Evolutionary conservation across 2,888 invertebrate genomes (phyloP).

Genomic region (Cheilosia grossa): DNA sequence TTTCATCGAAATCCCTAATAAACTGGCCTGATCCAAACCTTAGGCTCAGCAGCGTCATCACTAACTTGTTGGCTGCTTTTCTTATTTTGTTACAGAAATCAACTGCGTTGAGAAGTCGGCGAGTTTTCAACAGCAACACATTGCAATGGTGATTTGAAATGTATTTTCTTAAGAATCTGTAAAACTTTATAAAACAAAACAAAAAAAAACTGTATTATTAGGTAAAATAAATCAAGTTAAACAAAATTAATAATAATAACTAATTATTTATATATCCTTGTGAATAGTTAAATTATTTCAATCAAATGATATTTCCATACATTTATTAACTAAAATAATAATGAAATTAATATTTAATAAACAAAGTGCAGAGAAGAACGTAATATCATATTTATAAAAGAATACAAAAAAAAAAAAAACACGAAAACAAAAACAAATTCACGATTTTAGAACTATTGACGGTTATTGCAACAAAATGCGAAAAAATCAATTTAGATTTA

Average conservation of each 20-base stretch:
- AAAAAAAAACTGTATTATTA: slow-evolving; percentile 68
- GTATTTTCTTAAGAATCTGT: slow-evolving; percentile 65
- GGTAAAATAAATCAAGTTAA: slow-evolving; percentile 50
- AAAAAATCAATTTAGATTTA: slow-evolving; percentile 50
- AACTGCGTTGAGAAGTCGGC: slow-evolving; percentile 79
- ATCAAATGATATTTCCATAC: slow-evolving; percentile 71
- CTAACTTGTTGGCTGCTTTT: slow-evolving; percentile 9
- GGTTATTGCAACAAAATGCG: slow-evolving; percentile 50
- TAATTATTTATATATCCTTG: slow-evolving; percentile 73
- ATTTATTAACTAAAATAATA: slow-evolving; percentile 57
- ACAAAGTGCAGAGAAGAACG: slow-evolving; percentile 57
- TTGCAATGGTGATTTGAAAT: slow-evolving; percentile 72
- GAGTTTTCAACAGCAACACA: slow-evolving; percentile 46
- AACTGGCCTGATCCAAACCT: slow-evolving; percentile 2
- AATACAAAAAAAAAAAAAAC: not conserved
- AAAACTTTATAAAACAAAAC: slow-evolving; percentile 33
- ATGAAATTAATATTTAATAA: slow-evolving; percentile 55
- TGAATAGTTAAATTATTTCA: slow-evolving; percentile 75
- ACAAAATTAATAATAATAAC: slow-evolving; percentile 49
- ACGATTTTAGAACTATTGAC: slow-evolving; percentile 58
- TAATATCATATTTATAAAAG: slow-evolving; percentile 71
- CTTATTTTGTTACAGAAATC: slow-evolving; percentile 78
- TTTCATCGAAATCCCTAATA: slow-evolving; percentile 1
- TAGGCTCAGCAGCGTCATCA: not conserved
- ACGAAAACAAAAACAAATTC: slow-evolving; percentile 40